Conservation (phyloP, 2,113 vertebrate species). For the Polypterus bichir region DNA sequence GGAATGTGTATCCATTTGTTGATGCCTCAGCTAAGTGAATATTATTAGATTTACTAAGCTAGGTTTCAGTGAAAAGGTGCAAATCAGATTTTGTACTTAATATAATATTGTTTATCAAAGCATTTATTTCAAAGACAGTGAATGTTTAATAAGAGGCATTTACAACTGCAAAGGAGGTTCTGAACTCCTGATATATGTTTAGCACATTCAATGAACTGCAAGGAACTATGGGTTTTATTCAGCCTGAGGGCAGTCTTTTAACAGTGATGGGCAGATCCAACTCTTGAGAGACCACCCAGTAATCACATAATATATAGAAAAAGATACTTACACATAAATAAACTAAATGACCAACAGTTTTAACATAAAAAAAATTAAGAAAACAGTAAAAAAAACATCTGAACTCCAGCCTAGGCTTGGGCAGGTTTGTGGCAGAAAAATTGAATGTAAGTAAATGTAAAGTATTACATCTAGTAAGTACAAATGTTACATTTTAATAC, state of each 20-base stretch:
- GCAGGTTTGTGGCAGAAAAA: neutral
- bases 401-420: neutral
- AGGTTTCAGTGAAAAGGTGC: no score
- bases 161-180: no score
- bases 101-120: no score
- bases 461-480: no score
- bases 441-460: neutral
- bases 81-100: no score
- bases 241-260: neutral
- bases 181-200: neutral
- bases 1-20: no score
- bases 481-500: no score
- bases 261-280: neutral
- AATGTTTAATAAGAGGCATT: no score
- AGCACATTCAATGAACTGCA: neutral
- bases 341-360: no score
- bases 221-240: neutral
- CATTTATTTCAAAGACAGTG: no score
- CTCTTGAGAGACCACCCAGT: neutral
- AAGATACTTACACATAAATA: neutral
- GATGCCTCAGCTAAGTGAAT: no score
- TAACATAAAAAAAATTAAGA: neutral
- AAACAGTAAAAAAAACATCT: neutral
- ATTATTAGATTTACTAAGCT: no score
- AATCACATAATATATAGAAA: neutral